Evolutionary conservation across 2,113 vertebrate species (phyloP).

Genomic region (Rana temporaria): DNA sequence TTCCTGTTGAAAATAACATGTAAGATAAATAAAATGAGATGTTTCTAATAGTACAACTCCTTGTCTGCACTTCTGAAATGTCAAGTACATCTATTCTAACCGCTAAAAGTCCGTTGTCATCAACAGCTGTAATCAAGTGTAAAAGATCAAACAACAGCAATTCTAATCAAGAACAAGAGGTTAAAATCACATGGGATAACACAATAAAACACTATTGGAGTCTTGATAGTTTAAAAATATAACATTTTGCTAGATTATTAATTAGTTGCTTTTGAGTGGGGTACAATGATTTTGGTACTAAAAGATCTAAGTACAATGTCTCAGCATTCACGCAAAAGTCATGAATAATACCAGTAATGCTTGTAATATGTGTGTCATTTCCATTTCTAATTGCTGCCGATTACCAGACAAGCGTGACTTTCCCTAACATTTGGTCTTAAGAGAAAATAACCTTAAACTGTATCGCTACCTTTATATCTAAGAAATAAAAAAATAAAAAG

Average conservation of each 20-base stretch:
- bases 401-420: no score
- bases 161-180: slow-evolving; percentile 13
- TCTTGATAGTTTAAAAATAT: not conserved
- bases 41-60: slow-evolving; percentile 8
- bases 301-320: no score
- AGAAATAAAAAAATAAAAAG: no score
- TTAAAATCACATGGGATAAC: not conserved
- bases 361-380: no score
- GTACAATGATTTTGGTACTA: not conserved
- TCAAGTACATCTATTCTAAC: slow-evolving; percentile 31
- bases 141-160: slow-evolving; percentile 32
- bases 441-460: no score
- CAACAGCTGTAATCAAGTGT: slow-evolving; percentile 40
- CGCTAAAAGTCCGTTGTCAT: slow-evolving; percentile 29
- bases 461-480: no score
- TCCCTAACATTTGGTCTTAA: no score
- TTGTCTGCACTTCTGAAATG: slow-evolving; percentile 29
- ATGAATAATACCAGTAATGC: no score
- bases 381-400: no score
- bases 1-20: not conserved
- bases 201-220: not conserved
- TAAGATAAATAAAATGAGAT: slow-evolving; percentile 17
- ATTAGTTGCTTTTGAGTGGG: not conserved
- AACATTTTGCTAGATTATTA: not conserved
- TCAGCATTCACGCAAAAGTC: no score